phyloP scores from a whole-genome alignment of 2,797 vertebrate species.

The Myripristis murdjan region DNA sequence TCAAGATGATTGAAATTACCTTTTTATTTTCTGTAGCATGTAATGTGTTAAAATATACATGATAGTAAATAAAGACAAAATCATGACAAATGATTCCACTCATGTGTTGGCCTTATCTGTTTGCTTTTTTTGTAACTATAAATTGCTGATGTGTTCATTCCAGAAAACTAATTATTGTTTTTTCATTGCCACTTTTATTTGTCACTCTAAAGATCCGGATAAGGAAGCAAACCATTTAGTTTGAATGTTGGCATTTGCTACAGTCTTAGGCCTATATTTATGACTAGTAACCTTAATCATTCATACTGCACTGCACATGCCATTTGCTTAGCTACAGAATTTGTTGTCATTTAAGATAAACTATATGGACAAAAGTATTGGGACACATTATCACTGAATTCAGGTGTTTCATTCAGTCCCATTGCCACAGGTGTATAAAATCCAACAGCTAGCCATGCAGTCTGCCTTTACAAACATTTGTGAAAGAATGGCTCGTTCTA shows the following conservation, averaged over 20 bases:
- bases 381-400: too few relatives aligned
- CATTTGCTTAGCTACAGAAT: slow-evolving; percentile 41
- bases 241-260: too few relatives aligned
- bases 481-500: too few relatives aligned
- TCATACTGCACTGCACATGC: slow-evolving; percentile 19
- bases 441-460: too few relatives aligned
- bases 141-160: background rate
- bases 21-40: slow-evolving; percentile 96
- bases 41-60: slow-evolving; percentile 95
- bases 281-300: background rate
- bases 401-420: too few relatives aligned
- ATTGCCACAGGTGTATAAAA: too few relatives aligned
- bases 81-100: slow-evolving; percentile 80
- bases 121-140: background rate
- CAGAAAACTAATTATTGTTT: background rate
- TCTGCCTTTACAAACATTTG: too few relatives aligned
- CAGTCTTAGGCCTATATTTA: too few relatives aligned
- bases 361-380: too few relatives aligned
- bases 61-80: slow-evolving; percentile 94
- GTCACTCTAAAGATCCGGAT: background rate
- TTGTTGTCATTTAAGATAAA: background rate
- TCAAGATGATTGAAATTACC: slow-evolving; percentile 90
- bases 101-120: slow-evolving; percentile 2
- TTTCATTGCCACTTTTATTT: background rate
- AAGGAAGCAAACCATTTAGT: background rate